These are phyloP conservation scores for Neoseiulus cucumeris DNA, from an alignment of 1,140 invertebrate genomes.

Conservation along the genomic window DNA sequence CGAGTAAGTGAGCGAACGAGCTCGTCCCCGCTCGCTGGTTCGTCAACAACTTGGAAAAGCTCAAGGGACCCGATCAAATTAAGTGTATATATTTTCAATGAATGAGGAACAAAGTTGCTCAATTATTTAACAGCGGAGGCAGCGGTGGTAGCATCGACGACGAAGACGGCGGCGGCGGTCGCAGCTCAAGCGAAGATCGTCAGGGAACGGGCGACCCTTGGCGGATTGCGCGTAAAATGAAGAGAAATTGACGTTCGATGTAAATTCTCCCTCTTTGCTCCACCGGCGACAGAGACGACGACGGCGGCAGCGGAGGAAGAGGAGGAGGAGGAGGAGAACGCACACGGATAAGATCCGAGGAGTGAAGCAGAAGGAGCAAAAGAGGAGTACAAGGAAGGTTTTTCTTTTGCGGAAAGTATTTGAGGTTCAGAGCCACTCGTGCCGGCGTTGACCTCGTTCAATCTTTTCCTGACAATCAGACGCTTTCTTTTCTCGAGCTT, in stretches of 20 bases:
- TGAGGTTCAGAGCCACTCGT: no score
- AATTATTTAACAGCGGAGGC: neutral
- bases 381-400: no score
- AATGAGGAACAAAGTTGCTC: neutral
- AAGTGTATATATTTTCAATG: constrained; percentile 7
- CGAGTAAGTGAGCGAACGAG: neutral
- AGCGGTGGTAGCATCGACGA: neutral
- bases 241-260: constrained; percentile 8
- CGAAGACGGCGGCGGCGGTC: neutral
- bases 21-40: neutral
- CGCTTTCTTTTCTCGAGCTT: no score
- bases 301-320: neutral
- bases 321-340: neutral
- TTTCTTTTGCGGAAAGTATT: no score
- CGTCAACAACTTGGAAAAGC: neutral
- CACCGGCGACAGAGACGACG: neutral
- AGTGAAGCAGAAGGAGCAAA: neutral
- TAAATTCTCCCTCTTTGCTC: neutral
- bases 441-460: no score
- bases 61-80: constrained; percentile 5
- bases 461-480: no score
- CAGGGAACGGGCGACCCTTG: neutral
- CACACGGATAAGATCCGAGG: neutral
- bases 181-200: no score
- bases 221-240: neutral